These are phyloP conservation scores for Tenthredo amoena DNA, from an alignment of 2,888 invertebrate genomes.

Conservation along the genomic window DNA sequence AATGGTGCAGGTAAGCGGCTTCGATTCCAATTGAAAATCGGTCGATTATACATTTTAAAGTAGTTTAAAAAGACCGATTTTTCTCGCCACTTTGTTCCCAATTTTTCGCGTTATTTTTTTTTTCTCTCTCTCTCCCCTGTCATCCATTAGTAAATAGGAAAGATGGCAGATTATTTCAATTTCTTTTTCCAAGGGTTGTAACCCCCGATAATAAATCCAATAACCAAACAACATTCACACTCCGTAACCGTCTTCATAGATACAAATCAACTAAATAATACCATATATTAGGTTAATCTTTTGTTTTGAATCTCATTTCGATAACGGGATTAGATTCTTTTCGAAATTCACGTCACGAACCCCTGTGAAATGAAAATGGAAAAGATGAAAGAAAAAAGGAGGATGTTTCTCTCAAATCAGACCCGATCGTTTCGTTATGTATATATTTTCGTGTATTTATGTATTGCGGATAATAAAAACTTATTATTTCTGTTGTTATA, in stretches of 20 bases:
- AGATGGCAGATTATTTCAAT: slow-evolving; percentile 75
- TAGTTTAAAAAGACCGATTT: slow-evolving; percentile 62
- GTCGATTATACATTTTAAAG: neutral
- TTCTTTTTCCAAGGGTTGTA: slow-evolving; percentile 27
- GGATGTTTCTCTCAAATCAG: neutral
- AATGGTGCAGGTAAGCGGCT: slow-evolving; percentile 76
- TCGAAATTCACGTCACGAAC: neutral
- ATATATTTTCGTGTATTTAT: neutral
- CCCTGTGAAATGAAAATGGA: neutral
- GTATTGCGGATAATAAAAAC: neutral
- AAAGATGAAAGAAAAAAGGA: neutral
- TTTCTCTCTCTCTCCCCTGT: slow-evolving; percentile 64
- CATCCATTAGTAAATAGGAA: slow-evolving; percentile 78
- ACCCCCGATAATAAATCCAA: neutral
- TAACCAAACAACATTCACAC: slow-evolving; percentile 52
- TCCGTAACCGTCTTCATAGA: slow-evolving; percentile 57
- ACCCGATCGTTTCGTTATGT: neutral
- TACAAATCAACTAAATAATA: slow-evolving; percentile 55
- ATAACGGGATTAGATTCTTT: neutral
- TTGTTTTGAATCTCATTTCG: slow-evolving; percentile 59
- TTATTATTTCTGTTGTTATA: neutral
- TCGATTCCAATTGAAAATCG: neutral
- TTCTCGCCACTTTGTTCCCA: slow-evolving; percentile 70
- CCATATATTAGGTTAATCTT: slow-evolving; percentile 61
- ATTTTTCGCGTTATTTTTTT: slow-evolving; percentile 77